Evolutionary conservation across 37 sponge, comb jelly and placozoan species (phyloP), one percentile per base, ranked within the genome.

Genomic region (Beroe forskalii): DNA sequence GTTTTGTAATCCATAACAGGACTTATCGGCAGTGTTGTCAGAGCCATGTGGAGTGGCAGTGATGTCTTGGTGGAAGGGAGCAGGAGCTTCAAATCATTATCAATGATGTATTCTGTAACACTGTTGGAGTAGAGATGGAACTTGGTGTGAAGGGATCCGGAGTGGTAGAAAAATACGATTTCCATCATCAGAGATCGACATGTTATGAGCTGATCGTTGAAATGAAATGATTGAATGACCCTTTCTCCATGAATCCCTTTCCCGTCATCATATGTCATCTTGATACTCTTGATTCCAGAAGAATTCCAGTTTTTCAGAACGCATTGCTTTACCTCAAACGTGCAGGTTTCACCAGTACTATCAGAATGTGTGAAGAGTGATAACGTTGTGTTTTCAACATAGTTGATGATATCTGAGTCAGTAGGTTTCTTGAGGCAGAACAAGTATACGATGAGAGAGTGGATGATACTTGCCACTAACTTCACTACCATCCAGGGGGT

Each of bases 101-200:
- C 72, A 3, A 69, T 17, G 14, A 69, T 69, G 72, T 69, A 69
- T 31, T 69, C 72, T 9, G 72, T 69, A 4, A 69, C 6, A 9
- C 72, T 35, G 38, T 69, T 69, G 12, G 72, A 69, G 72, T 69
- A 69, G 9, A 69, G 72, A 37, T 69, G 72, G 32, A 35, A 69
- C 72, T 69, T 69, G 72, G 72, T 28, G 32, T 69, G 72, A 32
- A 35, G 33, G 32, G 37, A 32, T 14, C 17, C 38, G 36, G 72
- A 33, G 39, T 69, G 72, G 72, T 36, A 69, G 38, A 69, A 69
- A 35, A 69, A 69, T 17, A 69, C 2, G 14, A 36, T 33, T 17
- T 69, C 72, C 72, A 33, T 32, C 19, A 69, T 69, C 8, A 36
- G 36, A 2, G 3, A 14, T 35, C 72, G 28, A 17, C 32, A 6